These are phyloP conservation scores for Pristis pectinata DNA, from an alignment of 2,797 vertebrate species.

Conservation along the genomic window DNA sequence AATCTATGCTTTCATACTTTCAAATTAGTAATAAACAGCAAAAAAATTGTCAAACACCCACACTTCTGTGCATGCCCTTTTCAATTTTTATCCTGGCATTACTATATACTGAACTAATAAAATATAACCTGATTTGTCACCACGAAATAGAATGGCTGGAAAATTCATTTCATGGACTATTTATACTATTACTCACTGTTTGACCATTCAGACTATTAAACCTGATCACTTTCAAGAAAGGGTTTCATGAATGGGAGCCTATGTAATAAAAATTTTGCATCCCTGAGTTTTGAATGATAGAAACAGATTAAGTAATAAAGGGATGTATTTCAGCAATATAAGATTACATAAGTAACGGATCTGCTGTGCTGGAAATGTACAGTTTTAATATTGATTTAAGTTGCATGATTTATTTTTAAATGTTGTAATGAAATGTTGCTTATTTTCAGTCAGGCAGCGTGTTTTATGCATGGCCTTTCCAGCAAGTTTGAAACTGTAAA, in stretches of 20 bases:
- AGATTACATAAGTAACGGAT: background rate
- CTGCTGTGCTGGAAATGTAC: background rate
- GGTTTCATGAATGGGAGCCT: background rate
- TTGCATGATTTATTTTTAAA: background rate
- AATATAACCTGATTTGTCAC: background rate
- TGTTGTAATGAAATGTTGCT: background rate
- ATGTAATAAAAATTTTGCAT: background rate
- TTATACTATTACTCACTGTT: background rate
- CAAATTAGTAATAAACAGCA: background rate
- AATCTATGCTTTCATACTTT: background rate
- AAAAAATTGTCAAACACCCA: background rate
- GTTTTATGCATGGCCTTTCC: background rate
- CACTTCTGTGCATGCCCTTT: background rate
- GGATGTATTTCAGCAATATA: background rate
- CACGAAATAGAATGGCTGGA: background rate
- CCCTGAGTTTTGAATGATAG: background rate
- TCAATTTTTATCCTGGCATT: background rate
- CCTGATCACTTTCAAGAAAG: background rate
- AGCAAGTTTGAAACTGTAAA: background rate
- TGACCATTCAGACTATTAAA: background rate
- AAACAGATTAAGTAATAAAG: background rate
- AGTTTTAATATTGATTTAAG: constrained; percentile 16
- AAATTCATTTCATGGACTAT: background rate
- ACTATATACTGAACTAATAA: background rate
- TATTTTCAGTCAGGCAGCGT: background rate